These are phyloP conservation scores for Microctenopoma stevenorrisi DNA, from an alignment of 2,797 vertebrate species.

Conservation along the genomic window DNA sequence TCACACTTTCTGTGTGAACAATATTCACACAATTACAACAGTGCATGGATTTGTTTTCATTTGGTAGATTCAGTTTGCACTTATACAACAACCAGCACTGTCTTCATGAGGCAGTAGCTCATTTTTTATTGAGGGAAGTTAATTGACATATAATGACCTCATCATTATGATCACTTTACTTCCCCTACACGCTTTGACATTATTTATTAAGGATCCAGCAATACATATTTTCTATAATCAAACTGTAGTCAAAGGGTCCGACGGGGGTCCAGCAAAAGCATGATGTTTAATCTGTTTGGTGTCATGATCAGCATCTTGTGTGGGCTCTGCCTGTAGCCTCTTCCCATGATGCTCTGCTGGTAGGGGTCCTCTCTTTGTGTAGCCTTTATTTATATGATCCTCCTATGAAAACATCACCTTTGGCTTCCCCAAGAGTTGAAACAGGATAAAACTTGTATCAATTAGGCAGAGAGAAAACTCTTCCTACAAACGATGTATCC, in stretches of 20 bases:
- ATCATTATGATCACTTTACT: slow-evolving; percentile 4
- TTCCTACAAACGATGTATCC: slow-evolving; percentile 50
- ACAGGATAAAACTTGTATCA: slow-evolving; percentile 75
- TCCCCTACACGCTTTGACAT: background rate
- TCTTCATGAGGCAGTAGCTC: too few species aligned
- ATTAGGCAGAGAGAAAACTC: slow-evolving; percentile 63
- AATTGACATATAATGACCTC: background rate
- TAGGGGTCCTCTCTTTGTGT: slow-evolving; percentile 67
- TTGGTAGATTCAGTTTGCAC: too few species aligned
- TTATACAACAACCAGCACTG: too few species aligned
- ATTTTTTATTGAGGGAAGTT: too few species aligned
- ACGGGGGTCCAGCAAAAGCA: slow-evolving; percentile 49
- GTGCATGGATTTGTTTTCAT: too few species aligned
- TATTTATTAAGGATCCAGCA: slow-evolving; percentile 15
- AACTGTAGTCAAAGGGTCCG: slow-evolving; percentile 36
- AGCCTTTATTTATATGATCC: slow-evolving; percentile 75
- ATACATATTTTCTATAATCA: slow-evolving; percentile 32
- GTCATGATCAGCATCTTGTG: slow-evolving; percentile 78
- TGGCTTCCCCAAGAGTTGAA: slow-evolving; percentile 72
- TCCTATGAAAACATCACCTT: slow-evolving; percentile 79
- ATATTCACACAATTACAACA: too few species aligned
- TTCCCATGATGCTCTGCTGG: slow-evolving; percentile 80
- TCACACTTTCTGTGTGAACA: too few species aligned
- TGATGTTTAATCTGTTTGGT: slow-evolving; percentile 64
- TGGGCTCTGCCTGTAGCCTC: slow-evolving; percentile 71